Evolutionary conservation across 2,888 invertebrate genomes (phyloP).

Genomic region (Tromatobia lineatoria): DNA sequence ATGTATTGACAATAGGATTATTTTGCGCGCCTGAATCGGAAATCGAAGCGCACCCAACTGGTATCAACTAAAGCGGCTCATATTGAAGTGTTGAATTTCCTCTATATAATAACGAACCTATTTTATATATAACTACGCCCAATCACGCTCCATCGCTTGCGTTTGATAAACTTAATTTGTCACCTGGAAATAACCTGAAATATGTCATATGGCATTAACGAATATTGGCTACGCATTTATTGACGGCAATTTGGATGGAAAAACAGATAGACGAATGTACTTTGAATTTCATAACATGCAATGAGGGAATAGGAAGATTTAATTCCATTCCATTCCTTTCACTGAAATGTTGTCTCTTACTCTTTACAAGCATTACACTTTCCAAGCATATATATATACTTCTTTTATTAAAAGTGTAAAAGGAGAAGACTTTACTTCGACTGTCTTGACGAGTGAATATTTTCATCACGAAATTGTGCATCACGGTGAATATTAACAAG

Average conservation of each 20-base stretch:
- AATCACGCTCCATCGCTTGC: too few relatives aligned
- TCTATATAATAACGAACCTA: not conserved
- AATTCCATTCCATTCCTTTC: not conserved
- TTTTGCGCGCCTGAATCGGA: conserved; percentile 11
- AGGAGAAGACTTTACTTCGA: not conserved
- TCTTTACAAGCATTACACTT: too few relatives aligned
- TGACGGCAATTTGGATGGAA: too few relatives aligned
- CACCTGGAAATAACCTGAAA: too few relatives aligned
- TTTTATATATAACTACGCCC: too few relatives aligned
- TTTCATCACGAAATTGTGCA: not conserved
- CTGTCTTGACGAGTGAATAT: not conserved
- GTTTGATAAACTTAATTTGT: too few relatives aligned
- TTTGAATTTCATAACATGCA: not conserved
- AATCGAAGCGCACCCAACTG: conserved; percentile 29
- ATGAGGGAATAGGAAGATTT: not conserved
- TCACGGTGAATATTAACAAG: not conserved
- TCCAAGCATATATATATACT: too few relatives aligned
- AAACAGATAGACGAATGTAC: too few relatives aligned
- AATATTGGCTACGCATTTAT: too few relatives aligned
- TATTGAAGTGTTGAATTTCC: conserved; percentile 3
- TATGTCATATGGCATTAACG: too few relatives aligned
- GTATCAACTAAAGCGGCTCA: conserved; percentile 42
- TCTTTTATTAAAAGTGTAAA: not conserved
- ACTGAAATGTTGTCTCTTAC: too few relatives aligned
- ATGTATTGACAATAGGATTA: conserved; percentile 43